Evolutionary conservation across 2,113 vertebrate species (phyloP).

Genomic region (Apistogramma diplotaenia): DNA sequence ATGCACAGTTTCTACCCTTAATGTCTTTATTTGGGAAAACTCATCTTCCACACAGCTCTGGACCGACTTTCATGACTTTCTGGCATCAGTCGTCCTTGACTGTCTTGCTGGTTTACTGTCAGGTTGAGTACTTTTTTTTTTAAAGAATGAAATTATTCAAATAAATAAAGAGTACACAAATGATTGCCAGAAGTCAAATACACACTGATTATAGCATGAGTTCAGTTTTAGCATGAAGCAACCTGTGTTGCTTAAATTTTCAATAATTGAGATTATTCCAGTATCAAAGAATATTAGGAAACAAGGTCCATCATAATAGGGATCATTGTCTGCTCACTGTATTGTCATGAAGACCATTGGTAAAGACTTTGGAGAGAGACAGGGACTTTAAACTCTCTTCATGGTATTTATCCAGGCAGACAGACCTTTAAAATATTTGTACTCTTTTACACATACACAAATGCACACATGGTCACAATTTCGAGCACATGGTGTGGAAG

Average conservation of each 20-base stretch:
- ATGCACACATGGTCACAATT: constrained; percentile 28
- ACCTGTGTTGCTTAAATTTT: neutral
- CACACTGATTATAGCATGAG: neutral
- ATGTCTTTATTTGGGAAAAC: constrained; percentile 57
- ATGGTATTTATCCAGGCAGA: neutral
- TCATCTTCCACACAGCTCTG: constrained; percentile 9
- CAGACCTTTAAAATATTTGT: constrained; percentile 14
- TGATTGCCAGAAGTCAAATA: constrained; percentile 16
- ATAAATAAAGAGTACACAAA: constrained; percentile 27
- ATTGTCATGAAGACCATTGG: neutral
- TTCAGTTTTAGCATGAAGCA: neutral
- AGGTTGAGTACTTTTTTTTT: neutral
- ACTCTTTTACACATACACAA: constrained; percentile 3
- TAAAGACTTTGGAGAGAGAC: neutral
- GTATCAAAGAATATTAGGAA: neutral
- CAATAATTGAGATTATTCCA: neutral
- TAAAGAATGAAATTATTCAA: constrained; percentile 15
- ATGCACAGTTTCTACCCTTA: constrained; percentile 22
- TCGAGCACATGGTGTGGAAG: constrained; percentile 32
- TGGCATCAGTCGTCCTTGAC: neutral
- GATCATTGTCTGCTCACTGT: neutral
- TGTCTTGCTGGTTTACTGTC: constrained; percentile 28
- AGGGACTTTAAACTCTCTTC: neutral
- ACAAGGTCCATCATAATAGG: neutral
- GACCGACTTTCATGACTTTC: constrained; percentile 18